A percentile compares a stretch with the other conserved stretches of the same genome.
These are phyloP conservation scores for Atlantisia rogersi DNA, from an alignment of 2,113 vertebrate species.

Conservation along the genomic window DNA sequence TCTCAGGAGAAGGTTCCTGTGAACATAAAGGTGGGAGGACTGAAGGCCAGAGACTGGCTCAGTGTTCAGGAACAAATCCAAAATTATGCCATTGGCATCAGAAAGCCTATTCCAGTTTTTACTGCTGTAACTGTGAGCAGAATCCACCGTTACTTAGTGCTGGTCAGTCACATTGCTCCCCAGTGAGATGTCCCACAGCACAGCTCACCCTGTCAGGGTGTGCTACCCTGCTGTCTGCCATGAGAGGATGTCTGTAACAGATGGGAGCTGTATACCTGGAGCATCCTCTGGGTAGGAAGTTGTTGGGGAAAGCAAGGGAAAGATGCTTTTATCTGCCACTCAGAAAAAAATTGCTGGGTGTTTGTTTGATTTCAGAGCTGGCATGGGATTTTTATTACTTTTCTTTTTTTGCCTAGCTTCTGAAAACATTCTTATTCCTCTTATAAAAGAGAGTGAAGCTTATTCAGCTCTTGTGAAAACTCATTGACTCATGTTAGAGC, in stretches of 20 bases:
- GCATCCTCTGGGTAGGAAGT: neutral
- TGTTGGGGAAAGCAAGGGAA: neutral
- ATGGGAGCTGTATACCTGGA: neutral
- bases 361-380: neutral
- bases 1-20: neutral
- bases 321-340: neutral
- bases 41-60: neutral
- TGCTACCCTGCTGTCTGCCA: fast-evolving
- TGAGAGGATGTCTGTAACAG: neutral
- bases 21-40: neutral
- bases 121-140: neutral
- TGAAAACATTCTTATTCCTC: neutral
- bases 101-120: neutral
- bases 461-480: neutral
- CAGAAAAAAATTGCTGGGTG: fast-evolving
- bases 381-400: too few relatives aligned
- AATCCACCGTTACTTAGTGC: neutral
- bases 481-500: neutral
- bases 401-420: neutral
- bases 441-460: neutral
- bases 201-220: fast-evolving
- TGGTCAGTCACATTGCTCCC: neutral
- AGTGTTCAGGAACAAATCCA: neutral
- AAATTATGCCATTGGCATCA: neutral
- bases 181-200: neutral